Conservation (phyloP, 2,113 vertebrate species). For the Brienomyrus brachyistius region DNA sequence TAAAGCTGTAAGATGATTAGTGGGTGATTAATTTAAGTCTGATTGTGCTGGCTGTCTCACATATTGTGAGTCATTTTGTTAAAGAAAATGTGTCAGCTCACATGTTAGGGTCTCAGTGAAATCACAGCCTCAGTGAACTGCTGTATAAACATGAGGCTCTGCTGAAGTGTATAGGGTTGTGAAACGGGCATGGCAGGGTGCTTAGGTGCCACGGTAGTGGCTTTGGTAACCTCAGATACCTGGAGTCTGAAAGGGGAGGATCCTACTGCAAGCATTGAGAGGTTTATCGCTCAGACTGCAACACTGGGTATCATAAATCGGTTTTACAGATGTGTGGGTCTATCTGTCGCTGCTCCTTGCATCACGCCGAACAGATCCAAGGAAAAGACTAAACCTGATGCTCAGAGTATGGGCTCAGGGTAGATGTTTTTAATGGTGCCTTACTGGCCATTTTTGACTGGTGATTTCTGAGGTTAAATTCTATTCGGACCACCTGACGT, state of each 20-base stretch:
- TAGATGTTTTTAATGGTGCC: not conserved
- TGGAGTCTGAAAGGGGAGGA: not conserved
- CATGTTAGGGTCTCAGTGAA: not conserved
- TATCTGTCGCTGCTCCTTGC: not conserved
- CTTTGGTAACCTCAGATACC: not conserved
- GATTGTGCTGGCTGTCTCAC: not conserved
- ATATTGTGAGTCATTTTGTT: not conserved
- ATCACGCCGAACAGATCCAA: not conserved
- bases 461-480: not conserved
- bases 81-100: not conserved
- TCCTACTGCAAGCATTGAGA: not conserved
- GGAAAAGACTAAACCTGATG: not conserved
- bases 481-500: not conserved
- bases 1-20: not conserved
- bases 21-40: not conserved
- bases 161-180: not conserved
- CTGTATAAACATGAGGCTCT: not conserved
- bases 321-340: not conserved
- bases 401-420: not conserved
- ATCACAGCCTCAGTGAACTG: not conserved
- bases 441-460: not conserved
- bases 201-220: not conserved
- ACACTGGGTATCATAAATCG: not conserved
- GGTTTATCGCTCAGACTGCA: not conserved
- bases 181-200: not conserved